Base-by-base conservation (phyloP, 2,113 vertebrate species). In the Castor canadensis region DNA sequence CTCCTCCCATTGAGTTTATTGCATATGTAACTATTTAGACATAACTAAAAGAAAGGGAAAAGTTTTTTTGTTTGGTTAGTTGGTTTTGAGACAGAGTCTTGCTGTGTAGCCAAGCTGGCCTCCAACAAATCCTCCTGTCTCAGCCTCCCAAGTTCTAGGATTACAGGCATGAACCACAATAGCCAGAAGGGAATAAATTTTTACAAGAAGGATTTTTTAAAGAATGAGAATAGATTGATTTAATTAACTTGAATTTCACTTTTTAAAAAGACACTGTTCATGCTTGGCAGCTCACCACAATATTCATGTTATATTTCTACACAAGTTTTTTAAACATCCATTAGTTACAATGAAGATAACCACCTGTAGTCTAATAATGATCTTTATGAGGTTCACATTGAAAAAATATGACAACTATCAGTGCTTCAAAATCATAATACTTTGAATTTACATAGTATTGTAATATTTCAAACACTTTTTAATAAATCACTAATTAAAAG, bases 171-270 rank as follows among this genome's bases (percentile, higher is more conserved):
- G 24, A 38, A 35, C 15, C 26, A 69, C 24, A 24, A 22, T 6
- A 9, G 1, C 35, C 17, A 5, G 26, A 2, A 28, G n/a, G 17
- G 26, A 93, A 73, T 64, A 8, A 71, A 73, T 54, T 89, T 95
- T 91, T 75, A 72, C 11, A 86, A 66, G 26, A 91, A 83, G 22
- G 16, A 28, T 58, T 84, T 94, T 94, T 85, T 4, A 71, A 94
- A 96, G 43, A 94, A 56, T 83, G 16, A 87, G 22, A 85, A 84
- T 16, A 56, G 35, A 85, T 49, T 93, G 49, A 92, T n/a, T 91
- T 76, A 75, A 22, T 71, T 86, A 93, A 75, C 30, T 75, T 80
- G 64, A 91, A 60, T 76, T 94, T 82, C 26, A 35, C 58, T 77
- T 43, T 88, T 79, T 85, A 58, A 47, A 86, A 95, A 84, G 19